These are phyloP conservation scores for Enteromius radiatus DNA, from an alignment of 2,797 vertebrate genomes.

Conservation along the genomic window DNA sequence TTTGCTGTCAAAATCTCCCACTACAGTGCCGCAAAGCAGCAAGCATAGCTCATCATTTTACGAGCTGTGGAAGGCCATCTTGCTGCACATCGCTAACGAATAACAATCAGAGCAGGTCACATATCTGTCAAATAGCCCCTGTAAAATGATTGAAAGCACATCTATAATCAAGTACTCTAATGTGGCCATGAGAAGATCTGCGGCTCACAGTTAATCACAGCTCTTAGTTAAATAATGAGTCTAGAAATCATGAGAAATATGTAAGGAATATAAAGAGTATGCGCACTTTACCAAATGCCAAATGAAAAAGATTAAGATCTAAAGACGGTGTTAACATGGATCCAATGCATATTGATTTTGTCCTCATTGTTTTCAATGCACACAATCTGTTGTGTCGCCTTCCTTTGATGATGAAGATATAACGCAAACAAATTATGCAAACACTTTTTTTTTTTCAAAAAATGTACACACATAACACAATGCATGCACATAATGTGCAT, in stretches of 20 bases:
- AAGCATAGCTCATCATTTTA: slow-evolving; percentile 50
- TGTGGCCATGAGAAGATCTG: slow-evolving; percentile 24
- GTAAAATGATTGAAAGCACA: slow-evolving; percentile 31
- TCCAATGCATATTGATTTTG: neutral
- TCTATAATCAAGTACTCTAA: slow-evolving; percentile 29
- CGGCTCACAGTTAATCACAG: slow-evolving; percentile 21
- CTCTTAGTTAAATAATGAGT: slow-evolving; percentile 24
- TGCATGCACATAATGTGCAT: slow-evolving; percentile 15
- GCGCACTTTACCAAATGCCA: neutral
- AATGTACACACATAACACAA: neutral
- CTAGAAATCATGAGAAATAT: neutral
- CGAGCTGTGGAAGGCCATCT: slow-evolving; percentile 50
- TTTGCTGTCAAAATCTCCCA: slow-evolving; percentile 38
- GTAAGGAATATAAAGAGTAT: neutral
- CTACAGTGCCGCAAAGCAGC: slow-evolving; percentile 23
- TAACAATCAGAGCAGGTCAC: slow-evolving; percentile 51
- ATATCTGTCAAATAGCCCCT: slow-evolving; percentile 43
- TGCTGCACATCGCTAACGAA: slow-evolving; percentile 31
- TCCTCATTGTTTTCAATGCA: neutral
- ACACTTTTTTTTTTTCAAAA: neutral
- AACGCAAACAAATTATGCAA: slow-evolving; percentile 5
- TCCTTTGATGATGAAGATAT: neutral
- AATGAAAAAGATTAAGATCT: neutral
- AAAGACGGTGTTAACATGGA: neutral
- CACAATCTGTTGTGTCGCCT: neutral